Percentiles rank a stretch among this genome's conserved stretches.
phyloP scores from a whole-genome alignment of 2,888 invertebrate species.

The Pardosa pseudoannulata region DNA sequence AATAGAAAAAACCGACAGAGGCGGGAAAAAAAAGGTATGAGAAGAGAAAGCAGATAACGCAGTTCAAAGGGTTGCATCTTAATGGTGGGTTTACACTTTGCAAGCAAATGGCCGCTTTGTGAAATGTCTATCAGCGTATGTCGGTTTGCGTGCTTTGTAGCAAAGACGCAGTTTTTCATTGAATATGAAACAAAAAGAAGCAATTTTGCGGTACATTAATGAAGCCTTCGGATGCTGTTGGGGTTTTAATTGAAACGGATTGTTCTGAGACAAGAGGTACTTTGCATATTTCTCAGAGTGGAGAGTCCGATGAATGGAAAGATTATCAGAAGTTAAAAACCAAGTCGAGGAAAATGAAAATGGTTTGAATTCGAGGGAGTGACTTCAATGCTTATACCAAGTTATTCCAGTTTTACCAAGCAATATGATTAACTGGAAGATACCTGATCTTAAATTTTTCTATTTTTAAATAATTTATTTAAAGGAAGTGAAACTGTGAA shows the following conservation, averaged over 20 bases:
- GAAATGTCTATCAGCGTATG: conserved; percentile 13
- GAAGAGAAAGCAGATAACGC: conserved; percentile 18
- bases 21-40: background rate
- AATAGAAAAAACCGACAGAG: no score
- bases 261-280: background rate
- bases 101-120: conserved; percentile 38
- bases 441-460: no score
- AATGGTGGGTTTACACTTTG: conserved; percentile 44
- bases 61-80: conserved; percentile 59
- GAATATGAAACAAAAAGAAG: conserved; percentile 23
- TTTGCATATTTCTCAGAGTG: conserved; percentile 32
- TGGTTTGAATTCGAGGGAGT: no score
- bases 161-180: conserved; percentile 17
- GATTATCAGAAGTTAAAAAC: background rate
- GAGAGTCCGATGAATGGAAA: conserved; percentile 13
- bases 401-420: no score
- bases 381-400: no score
- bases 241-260: conserved; percentile 10
- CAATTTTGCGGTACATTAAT: conserved; percentile 35
- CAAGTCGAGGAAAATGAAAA: conserved; percentile 4
- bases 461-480: no score
- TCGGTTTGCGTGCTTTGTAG: conserved; percentile 40
- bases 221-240: background rate
- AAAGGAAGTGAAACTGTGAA: no score
- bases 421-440: no score